Base-by-base conservation (phyloP, 2,113 vertebrate species). In the Sinocyclocheilus anophthalmus region DNA sequence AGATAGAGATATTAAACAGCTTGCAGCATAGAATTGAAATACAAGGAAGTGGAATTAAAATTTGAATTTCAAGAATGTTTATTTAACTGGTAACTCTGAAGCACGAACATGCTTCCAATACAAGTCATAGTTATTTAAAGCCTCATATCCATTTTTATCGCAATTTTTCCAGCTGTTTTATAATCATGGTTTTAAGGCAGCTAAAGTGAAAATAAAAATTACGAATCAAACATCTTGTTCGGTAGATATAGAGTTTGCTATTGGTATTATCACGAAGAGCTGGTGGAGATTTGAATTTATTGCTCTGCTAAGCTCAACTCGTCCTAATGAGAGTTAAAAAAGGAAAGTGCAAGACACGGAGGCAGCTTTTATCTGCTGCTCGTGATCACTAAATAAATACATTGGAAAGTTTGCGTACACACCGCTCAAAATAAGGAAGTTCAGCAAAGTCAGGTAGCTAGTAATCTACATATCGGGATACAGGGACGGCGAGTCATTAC, bases 341-440 rank as follows among this genome's bases (percentile, higher is more conserved):
- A 30, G 7, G 37, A 81, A 81, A 26, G 78, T 3, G 57, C 1
- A 6, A 45, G 37, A 63, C 5, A 5, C 30, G 7, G 53, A 39
- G 5, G 11, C 11, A 12, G 72, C 37, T 81, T 81, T 81, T 65
- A 81, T 81, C n/a, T 81, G 22, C 37, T 3, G 76, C 48, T 76
- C 45, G 0, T n/a, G n/a, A n/a, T n/a, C n/a, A n/a, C n/a, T n/a
- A n/a, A n/a, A n/a, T n/a, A n/a, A n/a, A n/a, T n/a, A n/a, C n/a
- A 79, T 79, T 61, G 55, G 20, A 79, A 79, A 79, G 61, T 79
- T 7, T 61, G 30, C 30, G n/a, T n/a, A n/a, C n/a, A n/a, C n/a
- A n/a, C n/a, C n/a, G n/a, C n/a, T n/a, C n/a, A n/a, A 65, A 65
- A 81, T 65, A 65, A 81, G 14, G 79, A 81, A 63, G 79, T n/a